These are phyloP conservation scores for Drosophila anceps DNA, from an alignment of 2,888 invertebrate genomes.

Conservation along the genomic window DNA sequence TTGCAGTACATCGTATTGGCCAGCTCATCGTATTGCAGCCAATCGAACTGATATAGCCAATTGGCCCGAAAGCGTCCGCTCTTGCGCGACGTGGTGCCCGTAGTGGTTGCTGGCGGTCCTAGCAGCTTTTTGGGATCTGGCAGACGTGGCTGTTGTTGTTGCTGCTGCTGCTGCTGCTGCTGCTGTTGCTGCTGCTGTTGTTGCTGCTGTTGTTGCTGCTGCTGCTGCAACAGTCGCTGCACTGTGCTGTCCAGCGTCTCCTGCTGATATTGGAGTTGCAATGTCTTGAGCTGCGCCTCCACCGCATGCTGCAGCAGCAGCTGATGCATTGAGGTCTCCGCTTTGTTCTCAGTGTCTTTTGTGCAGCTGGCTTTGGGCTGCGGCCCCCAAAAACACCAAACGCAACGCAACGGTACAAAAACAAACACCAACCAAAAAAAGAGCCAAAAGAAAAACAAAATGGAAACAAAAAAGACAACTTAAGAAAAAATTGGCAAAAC, in stretches of 20 bases:
- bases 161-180: slow-evolving; percentile 70
- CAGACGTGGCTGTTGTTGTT: slow-evolving; percentile 2
- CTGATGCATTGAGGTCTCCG: slow-evolving; percentile 64
- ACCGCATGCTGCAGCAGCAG: slow-evolving; percentile 80
- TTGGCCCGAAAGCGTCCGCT: slow-evolving; percentile 89
- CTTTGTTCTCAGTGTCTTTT: slow-evolving; percentile 53
- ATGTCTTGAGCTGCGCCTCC: slow-evolving; percentile 77
- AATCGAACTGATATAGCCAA: slow-evolving; percentile 90
- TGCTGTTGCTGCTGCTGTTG: slow-evolving; percentile 85
- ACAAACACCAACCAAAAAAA: slow-evolving; percentile 2
- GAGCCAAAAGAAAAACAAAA: slow-evolving; percentile 47
- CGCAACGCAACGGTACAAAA: slow-evolving; percentile 52
- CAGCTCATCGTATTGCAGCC: slow-evolving; percentile 90
- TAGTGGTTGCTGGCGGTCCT: slow-evolving; percentile 18
- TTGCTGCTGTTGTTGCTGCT: slow-evolving; percentile 85
- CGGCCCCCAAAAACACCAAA: slow-evolving; percentile 12
- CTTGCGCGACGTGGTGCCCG: slow-evolving; percentile 85
- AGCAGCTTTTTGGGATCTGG: slow-evolving; percentile 73
- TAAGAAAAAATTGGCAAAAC: slow-evolving; percentile 78
- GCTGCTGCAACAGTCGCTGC: slow-evolving; percentile 75
- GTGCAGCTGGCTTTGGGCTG: slow-evolving; percentile 47
- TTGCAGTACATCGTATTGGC: slow-evolving; percentile 91
- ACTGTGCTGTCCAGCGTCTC: slow-evolving; percentile 69
- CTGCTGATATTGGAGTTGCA: slow-evolving; percentile 80
- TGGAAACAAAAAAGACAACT: slow-evolving; percentile 75